These are phyloP conservation scores for Heterodera carotae DNA, from an alignment of 1,140 invertebrate species.

Conservation along the genomic window DNA sequence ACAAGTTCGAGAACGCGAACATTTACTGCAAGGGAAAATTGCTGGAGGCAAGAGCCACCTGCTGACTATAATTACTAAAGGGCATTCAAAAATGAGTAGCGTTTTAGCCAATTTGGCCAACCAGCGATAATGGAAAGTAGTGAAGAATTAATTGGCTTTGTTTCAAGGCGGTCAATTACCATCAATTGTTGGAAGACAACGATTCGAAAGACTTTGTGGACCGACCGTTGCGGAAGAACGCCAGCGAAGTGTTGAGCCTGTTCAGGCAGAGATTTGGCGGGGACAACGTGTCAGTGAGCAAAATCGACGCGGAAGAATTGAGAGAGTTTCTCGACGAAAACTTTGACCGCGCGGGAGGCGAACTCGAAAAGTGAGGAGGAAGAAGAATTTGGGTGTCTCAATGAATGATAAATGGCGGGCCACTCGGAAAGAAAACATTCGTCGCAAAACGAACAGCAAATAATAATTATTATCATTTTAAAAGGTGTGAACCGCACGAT, in stretches of 20 bases:
- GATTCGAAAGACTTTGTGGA: conserved; percentile 57
- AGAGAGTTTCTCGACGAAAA: conserved; percentile 44
- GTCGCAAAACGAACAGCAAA: too few species aligned
- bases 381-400: too few species aligned
- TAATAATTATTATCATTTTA: neutral
- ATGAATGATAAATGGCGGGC: too few species aligned
- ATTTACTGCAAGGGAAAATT: conserved; percentile 47
- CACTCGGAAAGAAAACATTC: too few species aligned
- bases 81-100: too few species aligned
- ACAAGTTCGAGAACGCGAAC: conserved; percentile 36
- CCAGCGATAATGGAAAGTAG: too few species aligned
- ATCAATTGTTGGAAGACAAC: conserved; percentile 38
- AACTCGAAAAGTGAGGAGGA: conserved; percentile 30
- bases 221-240: conserved; percentile 34
- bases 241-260: conserved; percentile 25
- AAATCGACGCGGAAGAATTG: conserved; percentile 39
- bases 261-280: conserved; percentile 35
- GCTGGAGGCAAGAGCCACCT: conserved; percentile 46
- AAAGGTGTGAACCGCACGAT: conserved; percentile 43
- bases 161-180: conserved; percentile 76
- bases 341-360: conserved; percentile 42
- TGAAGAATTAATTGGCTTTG: too few species aligned
- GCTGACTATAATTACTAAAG: too few species aligned
- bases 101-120: too few species aligned
- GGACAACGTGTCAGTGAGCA: conserved; percentile 23